These are phyloP conservation scores for Egretta garzetta DNA, from an alignment of 2,113 vertebrate species.

Conservation along the genomic window DNA sequence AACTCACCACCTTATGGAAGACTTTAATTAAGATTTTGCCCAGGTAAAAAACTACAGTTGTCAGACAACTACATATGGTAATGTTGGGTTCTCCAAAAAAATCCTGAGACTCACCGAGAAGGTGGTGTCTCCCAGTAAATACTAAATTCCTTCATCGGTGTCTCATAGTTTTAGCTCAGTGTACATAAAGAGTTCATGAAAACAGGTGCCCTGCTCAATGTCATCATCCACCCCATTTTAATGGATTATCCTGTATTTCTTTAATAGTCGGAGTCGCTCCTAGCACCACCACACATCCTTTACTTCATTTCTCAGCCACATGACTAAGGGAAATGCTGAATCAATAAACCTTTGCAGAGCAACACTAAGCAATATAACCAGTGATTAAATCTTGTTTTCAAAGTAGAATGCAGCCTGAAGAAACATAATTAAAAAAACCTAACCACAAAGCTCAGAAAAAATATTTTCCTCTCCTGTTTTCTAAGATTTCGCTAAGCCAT, in stretches of 20 bases:
- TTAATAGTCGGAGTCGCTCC: rapidly evolving
- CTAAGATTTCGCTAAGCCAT: neutral
- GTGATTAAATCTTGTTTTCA: slow-evolving; percentile 39
- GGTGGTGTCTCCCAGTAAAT: neutral
- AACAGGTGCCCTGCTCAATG: neutral
- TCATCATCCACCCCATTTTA: neutral
- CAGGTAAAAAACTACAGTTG: neutral
- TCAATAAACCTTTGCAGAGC: slow-evolving; percentile 31
- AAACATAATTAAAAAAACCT: neutral
- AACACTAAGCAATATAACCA: slow-evolving; percentile 21
- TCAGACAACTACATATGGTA: neutral
- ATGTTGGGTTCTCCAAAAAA: neutral
- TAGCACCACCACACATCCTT: neutral
- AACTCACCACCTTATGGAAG: neutral
- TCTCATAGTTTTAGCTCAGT: neutral
- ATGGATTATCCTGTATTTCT: neutral
- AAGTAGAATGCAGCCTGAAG: slow-evolving; percentile 29
- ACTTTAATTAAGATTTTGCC: neutral
- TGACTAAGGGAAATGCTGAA: slow-evolving; percentile 13
- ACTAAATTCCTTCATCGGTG: neutral
- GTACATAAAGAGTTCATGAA: neutral
- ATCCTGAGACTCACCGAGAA: neutral
- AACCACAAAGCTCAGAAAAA: slow-evolving; percentile 16
- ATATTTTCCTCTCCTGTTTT: neutral
- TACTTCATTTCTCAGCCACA: neutral